These are phyloP conservation scores for Pitangus sulphuratus DNA, from an alignment of 2,797 vertebrate genomes.

Conservation along the genomic window DNA sequence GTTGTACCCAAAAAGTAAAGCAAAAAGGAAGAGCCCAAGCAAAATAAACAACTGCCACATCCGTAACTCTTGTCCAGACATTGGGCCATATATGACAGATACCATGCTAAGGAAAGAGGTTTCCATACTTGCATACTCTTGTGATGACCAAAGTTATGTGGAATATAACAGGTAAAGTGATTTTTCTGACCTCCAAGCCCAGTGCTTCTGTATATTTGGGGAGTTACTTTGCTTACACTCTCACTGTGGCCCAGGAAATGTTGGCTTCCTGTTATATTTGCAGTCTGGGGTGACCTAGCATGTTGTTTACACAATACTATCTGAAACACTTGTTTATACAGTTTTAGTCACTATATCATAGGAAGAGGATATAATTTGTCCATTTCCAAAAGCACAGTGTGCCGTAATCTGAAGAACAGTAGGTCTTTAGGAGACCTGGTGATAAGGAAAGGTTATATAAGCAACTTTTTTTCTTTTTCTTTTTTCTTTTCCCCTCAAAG, in stretches of 20 bases:
- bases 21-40: not conserved
- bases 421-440: not conserved
- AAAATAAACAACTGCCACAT: not conserved
- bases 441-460: conserved; percentile 17
- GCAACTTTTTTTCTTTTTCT: not conserved
- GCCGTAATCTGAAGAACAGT: not conserved
- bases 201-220: not conserved
- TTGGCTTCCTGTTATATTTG: not conserved
- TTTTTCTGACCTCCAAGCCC: not conserved
- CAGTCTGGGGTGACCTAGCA: not conserved
- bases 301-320: not conserved
- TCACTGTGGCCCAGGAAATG: not conserved
- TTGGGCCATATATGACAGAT: not conserved
- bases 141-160: not conserved
- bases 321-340: not conserved
- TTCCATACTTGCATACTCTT: not conserved
- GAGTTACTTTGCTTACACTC: not conserved
- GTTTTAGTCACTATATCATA: conserved; percentile 28
- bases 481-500: not conserved
- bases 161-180: not conserved
- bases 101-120: not conserved
- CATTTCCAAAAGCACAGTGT: not conserved
- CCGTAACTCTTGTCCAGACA: not conserved
- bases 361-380: conserved; percentile 49
- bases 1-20: not conserved